Evolutionary conservation across 2,797 vertebrate genomes (phyloP).

Genomic region (Crax fasciolata): DNA sequence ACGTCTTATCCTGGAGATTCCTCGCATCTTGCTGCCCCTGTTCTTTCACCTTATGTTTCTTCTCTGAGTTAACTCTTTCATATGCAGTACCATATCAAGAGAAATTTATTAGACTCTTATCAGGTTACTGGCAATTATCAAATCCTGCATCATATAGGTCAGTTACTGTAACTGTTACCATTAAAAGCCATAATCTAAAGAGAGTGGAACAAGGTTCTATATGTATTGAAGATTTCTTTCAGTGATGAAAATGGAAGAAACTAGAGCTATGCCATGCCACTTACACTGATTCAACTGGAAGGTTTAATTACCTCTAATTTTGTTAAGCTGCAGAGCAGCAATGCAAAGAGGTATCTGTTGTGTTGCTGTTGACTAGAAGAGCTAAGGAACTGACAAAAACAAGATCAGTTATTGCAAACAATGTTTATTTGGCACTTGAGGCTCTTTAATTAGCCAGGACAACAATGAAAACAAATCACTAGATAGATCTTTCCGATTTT

Average conservation of each 20-base stretch:
- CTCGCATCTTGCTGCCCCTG: neutral
- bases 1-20: neutral
- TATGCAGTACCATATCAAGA: neutral
- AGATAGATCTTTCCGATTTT: slow-evolving; percentile 1
- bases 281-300: neutral
- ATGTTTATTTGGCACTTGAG: slow-evolving; percentile 15
- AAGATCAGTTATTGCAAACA: slow-evolving; percentile 21
- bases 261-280: neutral
- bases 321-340: neutral
- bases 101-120: neutral
- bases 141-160: neutral
- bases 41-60: neutral
- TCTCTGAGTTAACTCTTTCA: neutral
- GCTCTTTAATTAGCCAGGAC: slow-evolving; percentile 44
- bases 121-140: neutral
- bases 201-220: neutral
- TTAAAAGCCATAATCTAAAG: neutral
- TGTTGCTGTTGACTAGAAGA: slow-evolving; percentile 3
- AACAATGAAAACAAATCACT: slow-evolving; percentile 2
- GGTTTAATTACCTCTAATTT: slow-evolving; percentile 49
- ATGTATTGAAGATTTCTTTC: neutral
- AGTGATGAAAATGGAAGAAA: neutral
- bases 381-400: slow-evolving; percentile 24
- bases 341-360: neutral
- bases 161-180: neutral